Evolutionary conservation across 2,797 vertebrate genomes (phyloP), one percentile per base, ranked within the genome.

Genomic region (Apogon talboti): DNA sequence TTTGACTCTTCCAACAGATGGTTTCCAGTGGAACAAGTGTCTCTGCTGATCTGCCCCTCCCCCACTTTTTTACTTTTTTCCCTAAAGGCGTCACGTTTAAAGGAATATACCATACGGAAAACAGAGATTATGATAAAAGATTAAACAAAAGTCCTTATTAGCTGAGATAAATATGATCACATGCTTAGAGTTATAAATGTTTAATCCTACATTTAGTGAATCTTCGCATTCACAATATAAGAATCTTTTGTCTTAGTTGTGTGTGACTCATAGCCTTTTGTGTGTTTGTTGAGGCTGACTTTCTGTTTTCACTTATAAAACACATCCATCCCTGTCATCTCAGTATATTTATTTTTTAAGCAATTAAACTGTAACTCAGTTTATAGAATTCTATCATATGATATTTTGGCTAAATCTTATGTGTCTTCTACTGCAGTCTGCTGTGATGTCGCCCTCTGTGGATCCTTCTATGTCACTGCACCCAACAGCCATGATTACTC

Each of bases 401-500:
- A 78, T 40, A 7, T 33, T 18, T 55, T 40, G 15, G 47, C 14
- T 7, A 64, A 57, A 46, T 54, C 18, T 15, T 6, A 45, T 11
- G 58, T 49, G 70, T 28, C 21, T 45, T 81, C 50, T 49, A 7
- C 45, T 82, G 1, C 60, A 99, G 98, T 95, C 95, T 92, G 95
- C 97, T 58, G 96, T 99, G 84, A 93, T 99, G 94, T 98, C 98
- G 85, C 98, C 98, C 93, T 98, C 98, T 87, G 96, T 99, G 95
- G 98, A 99, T 83, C 97, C 98, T 71, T 95, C 96, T 73, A 96
- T 99, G 97, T 95, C 98, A 93, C 92, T 99, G 95, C 98, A 99
- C 88, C 96, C 96, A 5, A 88, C 97, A 2, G 96, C 96, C 13
- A 97, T 98, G 96, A 95, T 99, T 83, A 93, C 96, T 77, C 98